Evolutionary conservation across 2,113 vertebrate species (phyloP), one percentile per base, ranked within the genome.

Genomic region (Gadus chalcogrammus): DNA sequence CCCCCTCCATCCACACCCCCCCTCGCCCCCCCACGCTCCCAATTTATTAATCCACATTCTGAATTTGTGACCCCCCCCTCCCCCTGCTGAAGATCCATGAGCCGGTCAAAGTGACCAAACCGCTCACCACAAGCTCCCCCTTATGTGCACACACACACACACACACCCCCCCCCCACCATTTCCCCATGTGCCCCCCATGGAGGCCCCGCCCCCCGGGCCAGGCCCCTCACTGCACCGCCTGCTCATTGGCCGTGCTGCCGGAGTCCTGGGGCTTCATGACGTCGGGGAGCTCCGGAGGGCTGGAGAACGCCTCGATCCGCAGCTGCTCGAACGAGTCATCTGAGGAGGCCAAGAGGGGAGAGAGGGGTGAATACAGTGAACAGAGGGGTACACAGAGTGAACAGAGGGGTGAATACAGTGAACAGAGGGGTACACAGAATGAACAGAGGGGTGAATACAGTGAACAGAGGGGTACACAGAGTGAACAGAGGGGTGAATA

Each of bases 191-290:
- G 16, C 38, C 56, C 8, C 58, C 64, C 55, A 59, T 72, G 72
- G 31, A 35, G 31, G 31, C 22, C 53, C 74, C 60, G 67, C 67
- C 78, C 66, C 70, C 20, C 59, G 12, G 1, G 11, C 63, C 64
- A 70, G 65, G 65, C 31, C n/a, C 15, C 75, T 95, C 93, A 96
- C 93, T 96, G 94, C 73, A 97, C 94, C 0, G 94, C 92, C 85
- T 95, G 95, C 72, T 97, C 94, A 0, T 95, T 95, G 81, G 94
- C 89, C 17, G 94, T 94, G 88, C 94, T 95, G 80, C 94, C 91
- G 0, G 93, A 95, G 81, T 97, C 95, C 82, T 97, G 95, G 0
- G 95, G 95, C 84, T 96, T 97, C 94, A 96, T 97, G 74, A 97
- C 94, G 13, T 97, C 95, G 0, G 95, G 94, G 64, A 97, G 93